These are phyloP conservation scores for Macquaria australasica DNA, from an alignment of 2,113 vertebrate genomes.

Conservation along the genomic window DNA sequence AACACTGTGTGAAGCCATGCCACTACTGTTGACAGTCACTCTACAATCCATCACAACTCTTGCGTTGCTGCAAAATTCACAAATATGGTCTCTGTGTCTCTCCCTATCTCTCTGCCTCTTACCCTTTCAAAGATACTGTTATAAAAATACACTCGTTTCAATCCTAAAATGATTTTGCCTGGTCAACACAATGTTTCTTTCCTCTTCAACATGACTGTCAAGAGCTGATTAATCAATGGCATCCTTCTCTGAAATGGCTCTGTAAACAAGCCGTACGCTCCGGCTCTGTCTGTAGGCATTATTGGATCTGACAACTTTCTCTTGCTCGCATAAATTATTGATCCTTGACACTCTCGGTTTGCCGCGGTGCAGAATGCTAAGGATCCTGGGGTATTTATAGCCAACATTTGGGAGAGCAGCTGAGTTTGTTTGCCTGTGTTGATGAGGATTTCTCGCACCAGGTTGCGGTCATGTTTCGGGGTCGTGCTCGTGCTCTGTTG, in stretches of 20 bases:
- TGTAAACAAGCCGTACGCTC: conserved; percentile 64
- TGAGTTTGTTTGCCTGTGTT: conserved; percentile 51
- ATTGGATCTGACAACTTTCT: conserved; percentile 76
- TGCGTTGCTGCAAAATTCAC: conserved; percentile 39
- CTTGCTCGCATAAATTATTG: conserved; percentile 79
- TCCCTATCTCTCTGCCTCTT: not conserved
- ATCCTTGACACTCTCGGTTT: conserved; percentile 63
- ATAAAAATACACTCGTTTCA: conserved; percentile 38
- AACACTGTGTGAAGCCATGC: conserved; percentile 52
- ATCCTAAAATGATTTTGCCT: conserved; percentile 36
- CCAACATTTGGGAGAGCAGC: conserved; percentile 53
- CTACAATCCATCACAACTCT: conserved; percentile 37
- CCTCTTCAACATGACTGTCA: conserved; percentile 57
- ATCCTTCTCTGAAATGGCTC: conserved; percentile 49
- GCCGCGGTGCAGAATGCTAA: conserved; percentile 63
- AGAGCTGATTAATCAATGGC: conserved; percentile 70
- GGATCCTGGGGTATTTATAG: conserved; percentile 70
- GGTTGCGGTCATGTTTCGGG: conserved; percentile 50
- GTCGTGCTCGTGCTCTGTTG: conserved; percentile 47
- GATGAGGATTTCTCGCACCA: conserved; percentile 43
- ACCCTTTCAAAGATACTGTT: conserved; percentile 26
- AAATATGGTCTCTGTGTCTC: conserved; percentile 6
- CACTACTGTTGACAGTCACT: conserved; percentile 55
- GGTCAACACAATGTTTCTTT: conserved; percentile 26
- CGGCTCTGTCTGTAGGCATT: conserved; percentile 56